A percentile compares a stretch with the other conserved stretches of the same genome.
phyloP scores from a whole-genome alignment of 2,797 vertebrate species.

The Thripadectes ignobilis region DNA sequence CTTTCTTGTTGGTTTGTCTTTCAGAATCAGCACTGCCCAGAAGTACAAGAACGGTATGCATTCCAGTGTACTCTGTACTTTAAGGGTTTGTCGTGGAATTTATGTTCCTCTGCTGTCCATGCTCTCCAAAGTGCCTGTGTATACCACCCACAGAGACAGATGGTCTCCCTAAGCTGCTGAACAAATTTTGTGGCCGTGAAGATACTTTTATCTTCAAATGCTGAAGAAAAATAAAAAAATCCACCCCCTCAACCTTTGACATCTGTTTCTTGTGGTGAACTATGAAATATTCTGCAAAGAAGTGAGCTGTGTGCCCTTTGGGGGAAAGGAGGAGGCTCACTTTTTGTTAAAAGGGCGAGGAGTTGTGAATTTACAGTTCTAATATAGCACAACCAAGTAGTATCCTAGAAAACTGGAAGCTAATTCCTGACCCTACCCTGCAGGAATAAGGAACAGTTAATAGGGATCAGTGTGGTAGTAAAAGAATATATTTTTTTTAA shows the following conservation, averaged over 20 bases:
- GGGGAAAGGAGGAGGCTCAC: not conserved
- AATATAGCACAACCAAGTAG: not conserved
- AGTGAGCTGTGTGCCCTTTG: not conserved
- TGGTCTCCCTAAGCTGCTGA: slow-evolving; percentile 4
- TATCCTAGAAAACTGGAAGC: not conserved
- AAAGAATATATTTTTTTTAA: not conserved
- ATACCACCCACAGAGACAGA: slow-evolving; percentile 46
- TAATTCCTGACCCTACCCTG: not conserved
- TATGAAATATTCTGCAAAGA: not conserved
- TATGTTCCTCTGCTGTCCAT: not conserved
- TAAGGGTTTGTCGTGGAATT: not conserved
- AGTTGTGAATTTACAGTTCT: not conserved
- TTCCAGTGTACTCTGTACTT: not conserved
- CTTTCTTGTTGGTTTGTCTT: slow-evolving; percentile 9
- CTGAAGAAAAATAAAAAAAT: not conserved
- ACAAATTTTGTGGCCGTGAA: slow-evolving; percentile 1
- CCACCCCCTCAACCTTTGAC: not conserved
- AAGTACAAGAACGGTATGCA: not conserved
- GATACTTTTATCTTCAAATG: slow-evolving; percentile 1
- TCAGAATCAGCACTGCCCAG: not conserved
- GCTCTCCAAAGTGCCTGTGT: not conserved
- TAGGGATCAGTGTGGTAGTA: not conserved
- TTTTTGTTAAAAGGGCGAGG: not conserved
- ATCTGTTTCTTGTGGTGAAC: not conserved
- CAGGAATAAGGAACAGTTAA: not conserved